Percentiles rank a stretch among this genome's conserved stretches.
These are phyloP conservation scores for Athalia cordata DNA, from an alignment of 2,888 invertebrate genomes.

Conservation along the genomic window DNA sequence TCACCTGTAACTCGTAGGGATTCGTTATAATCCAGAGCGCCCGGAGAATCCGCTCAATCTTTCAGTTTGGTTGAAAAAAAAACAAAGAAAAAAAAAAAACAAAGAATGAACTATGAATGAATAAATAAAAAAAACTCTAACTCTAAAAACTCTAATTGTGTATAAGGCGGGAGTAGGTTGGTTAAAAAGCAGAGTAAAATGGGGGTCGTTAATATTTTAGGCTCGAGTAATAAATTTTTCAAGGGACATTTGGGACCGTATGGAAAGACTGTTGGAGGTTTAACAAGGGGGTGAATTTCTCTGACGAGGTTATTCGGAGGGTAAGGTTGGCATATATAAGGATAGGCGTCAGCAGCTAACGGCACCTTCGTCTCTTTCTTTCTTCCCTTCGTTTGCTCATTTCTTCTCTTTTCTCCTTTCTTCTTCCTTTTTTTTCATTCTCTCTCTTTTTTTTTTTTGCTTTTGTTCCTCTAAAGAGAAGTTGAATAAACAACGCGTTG, in stretches of 20 bases:
- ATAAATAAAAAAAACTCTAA: too few relatives aligned
- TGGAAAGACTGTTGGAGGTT: constrained; percentile 28
- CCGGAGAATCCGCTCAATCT: too few relatives aligned
- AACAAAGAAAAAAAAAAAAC: too few relatives aligned
- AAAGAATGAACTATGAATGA: too few relatives aligned
- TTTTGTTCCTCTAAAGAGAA: constrained; percentile 45
- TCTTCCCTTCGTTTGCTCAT: constrained; percentile 26
- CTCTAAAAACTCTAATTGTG: neutral
- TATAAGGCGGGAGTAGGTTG: neutral
- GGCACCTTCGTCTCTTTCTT: constrained; percentile 25
- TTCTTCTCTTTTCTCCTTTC: constrained; percentile 51
- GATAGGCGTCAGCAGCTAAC: constrained; percentile 27
- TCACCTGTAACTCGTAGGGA: too few relatives aligned
- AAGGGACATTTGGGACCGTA: constrained; percentile 27
- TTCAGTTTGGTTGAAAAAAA: too few relatives aligned
- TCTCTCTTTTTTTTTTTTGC: constrained; percentile 48
- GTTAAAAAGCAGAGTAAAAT: constrained; percentile 23
- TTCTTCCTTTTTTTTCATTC: constrained; percentile 47
- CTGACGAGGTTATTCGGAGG: constrained; percentile 28
- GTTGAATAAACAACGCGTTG: constrained; percentile 33
- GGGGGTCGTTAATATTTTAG: constrained; percentile 32
- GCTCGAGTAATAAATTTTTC: constrained; percentile 22
- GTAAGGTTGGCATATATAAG: neutral
- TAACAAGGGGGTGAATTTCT: constrained; percentile 15
- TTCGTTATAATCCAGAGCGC: too few relatives aligned